Evolutionary conservation across 1,140 invertebrate genomes (phyloP), one percentile per base, ranked within the genome.

Genomic region (Listronotus bonariensis): DNA sequence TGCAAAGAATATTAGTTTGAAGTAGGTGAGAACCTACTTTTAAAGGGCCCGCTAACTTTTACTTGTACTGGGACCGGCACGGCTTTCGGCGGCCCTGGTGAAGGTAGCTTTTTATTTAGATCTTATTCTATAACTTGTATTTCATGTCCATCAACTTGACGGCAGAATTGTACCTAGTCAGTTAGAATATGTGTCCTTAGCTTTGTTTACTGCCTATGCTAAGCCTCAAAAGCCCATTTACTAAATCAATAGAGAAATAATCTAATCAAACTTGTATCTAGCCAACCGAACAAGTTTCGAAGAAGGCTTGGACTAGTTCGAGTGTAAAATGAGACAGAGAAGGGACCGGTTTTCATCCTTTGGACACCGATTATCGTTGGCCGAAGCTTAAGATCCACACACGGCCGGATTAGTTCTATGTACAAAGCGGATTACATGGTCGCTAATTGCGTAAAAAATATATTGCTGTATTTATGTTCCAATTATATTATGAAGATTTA

Each of bases 171-270:
- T 26, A 26, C 5, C 20, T 3, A 26, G 20, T 26, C 1, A 26
- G 20, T 26, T 26, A 26, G 20, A 26, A 26, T 26, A 26, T 26
- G 20, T 26, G 20, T 26, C 20, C 1, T 26, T 26, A 26, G 20
- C 20, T 26, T 26, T 26, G 20, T 26, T 26, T 26, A 5, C 20
- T 36, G 34, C 11, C 34, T 36, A 36, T 36, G 34, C 34, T 12
- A 36, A 36, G 38, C 15, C 11, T 26, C 41, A 43, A 56, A 56
- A 53, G 34, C 51, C 66, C 65, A 58, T 72, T 68, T 70, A 63
- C 45, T 43, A 67, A 68, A 70, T 61, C 72, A 67, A 67, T 73
- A 70, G 62, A 73, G 70, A 65, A 68, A 70, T 73, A 70, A 73
- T 72, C 70, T 68, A 71, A 73, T 73, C 65, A 70, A 63, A 51